phyloP scores from a whole-genome alignment of 2,888 invertebrate genomes.

The Salticus scenicus region DNA sequence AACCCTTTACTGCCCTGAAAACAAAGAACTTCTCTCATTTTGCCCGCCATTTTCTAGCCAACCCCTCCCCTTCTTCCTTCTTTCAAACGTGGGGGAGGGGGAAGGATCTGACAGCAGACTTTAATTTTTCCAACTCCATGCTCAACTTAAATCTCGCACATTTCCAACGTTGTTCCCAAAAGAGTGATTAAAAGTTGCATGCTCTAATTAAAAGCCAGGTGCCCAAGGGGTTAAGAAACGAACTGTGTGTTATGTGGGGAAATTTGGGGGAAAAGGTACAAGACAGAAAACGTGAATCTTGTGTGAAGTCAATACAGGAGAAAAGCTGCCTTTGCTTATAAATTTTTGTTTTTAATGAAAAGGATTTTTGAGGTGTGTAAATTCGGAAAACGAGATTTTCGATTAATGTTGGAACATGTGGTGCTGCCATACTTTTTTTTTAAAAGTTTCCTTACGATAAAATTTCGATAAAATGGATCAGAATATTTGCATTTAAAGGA shows the following conservation, averaged over 20 bases:
- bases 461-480: background rate
- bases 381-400: background rate
- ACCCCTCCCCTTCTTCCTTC: background rate
- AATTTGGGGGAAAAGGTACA: constrained; percentile 21
- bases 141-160: constrained; percentile 55
- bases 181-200: constrained; percentile 67
- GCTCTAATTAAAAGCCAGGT: constrained; percentile 63
- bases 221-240: constrained; percentile 61
- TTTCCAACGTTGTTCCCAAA: constrained; percentile 30
- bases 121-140: constrained; percentile 57
- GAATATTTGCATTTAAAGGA: constrained; percentile 13
- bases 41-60: background rate
- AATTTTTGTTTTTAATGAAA: constrained; percentile 7
- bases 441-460: background rate
- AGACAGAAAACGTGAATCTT: constrained; percentile 11
- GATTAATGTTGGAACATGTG: background rate
- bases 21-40: constrained; percentile 22
- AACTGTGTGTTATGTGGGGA: constrained; percentile 27
- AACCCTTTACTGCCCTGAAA: constrained; percentile 55
- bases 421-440: constrained; percentile 3
- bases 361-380: constrained; percentile 17
- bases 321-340: background rate
- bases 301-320: background rate
- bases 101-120: constrained; percentile 46
- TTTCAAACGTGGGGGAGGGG: constrained; percentile 15